Conservation (phyloP, 2,113 vertebrate genomes). For the Nothoprocta pentlandii region DNA sequence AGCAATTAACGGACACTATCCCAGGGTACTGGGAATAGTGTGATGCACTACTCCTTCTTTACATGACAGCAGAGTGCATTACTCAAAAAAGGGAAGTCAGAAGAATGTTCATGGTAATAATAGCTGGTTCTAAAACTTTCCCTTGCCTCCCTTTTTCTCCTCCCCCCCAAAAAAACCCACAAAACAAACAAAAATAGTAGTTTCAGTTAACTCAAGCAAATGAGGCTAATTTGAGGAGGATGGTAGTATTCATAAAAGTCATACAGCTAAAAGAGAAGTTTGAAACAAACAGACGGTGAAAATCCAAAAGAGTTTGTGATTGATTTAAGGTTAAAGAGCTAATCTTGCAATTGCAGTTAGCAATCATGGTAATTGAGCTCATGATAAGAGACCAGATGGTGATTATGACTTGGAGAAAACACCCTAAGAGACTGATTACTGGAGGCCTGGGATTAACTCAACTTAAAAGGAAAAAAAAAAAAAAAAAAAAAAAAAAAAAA, state of each 20-base stretch:
- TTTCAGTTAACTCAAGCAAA: conserved; percentile 32
- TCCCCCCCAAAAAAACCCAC: background rate
- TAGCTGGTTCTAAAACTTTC: background rate
- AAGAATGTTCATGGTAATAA: background rate
- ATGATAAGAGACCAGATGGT: conserved; percentile 27
- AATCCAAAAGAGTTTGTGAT: conserved; percentile 16
- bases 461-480: background rate
- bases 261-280: conserved; percentile 34
- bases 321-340: conserved; percentile 49
- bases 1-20: background rate
- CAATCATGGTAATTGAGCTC: conserved; percentile 23
- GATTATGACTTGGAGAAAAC: conserved; percentile 25
- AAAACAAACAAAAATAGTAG: background rate
- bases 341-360: conserved; percentile 37
- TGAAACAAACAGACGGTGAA: conserved; percentile 46
- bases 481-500: background rate
- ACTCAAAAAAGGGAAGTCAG: background rate
- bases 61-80: background rate
- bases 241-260: conserved; percentile 16
- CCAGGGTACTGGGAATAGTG: background rate
- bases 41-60: background rate
- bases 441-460: background rate
- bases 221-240: conserved; percentile 18
- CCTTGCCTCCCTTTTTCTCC: too few relatives aligned
- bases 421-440: background rate